phyloP scores from a whole-genome alignment of 2,888 invertebrate genomes.

The Drosophila merina region DNA sequence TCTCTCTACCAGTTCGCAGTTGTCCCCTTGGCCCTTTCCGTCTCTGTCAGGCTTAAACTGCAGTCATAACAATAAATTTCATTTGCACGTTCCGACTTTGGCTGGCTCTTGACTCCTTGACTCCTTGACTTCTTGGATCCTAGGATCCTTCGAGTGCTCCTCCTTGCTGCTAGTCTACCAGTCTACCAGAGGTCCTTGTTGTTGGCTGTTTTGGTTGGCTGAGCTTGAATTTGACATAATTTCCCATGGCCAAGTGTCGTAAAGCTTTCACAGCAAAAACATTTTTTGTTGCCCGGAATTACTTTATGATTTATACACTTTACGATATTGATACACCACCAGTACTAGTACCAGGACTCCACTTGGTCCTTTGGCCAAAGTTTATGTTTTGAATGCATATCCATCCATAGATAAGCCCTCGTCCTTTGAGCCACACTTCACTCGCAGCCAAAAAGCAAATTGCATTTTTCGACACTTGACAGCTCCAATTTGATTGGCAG shows the following conservation, averaged over 20 bases:
- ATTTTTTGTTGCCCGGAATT: slow-evolving; percentile 32
- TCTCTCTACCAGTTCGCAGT: not conserved
- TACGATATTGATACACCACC: slow-evolving; percentile 41
- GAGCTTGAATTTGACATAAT: slow-evolving; percentile 52
- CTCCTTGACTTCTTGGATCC: slow-evolving; percentile 14
- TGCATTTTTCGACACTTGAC: slow-evolving; percentile 59
- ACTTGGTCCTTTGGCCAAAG: not conserved
- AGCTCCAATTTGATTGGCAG: slow-evolving; percentile 54
- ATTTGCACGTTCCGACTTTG: slow-evolving; percentile 61
- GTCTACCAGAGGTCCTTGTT: slow-evolving; percentile 25
- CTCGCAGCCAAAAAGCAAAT: slow-evolving; percentile 28
- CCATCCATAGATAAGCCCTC: slow-evolving; percentile 28
- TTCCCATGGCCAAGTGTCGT: slow-evolving; percentile 51
- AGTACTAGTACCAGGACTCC: not conserved
- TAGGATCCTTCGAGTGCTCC: slow-evolving; percentile 6
- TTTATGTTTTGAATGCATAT: slow-evolving; percentile 6
- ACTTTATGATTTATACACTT: slow-evolving; percentile 50
- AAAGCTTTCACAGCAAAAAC: slow-evolving; percentile 41
- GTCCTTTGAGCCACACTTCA: slow-evolving; percentile 19
- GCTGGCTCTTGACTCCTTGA: slow-evolving; percentile 41
- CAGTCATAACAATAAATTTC: slow-evolving; percentile 74
- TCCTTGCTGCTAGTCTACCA: not conserved
- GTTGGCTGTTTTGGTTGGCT: slow-evolving; percentile 45
- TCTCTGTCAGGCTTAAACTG: slow-evolving; percentile 56
- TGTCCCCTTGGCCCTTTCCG: slow-evolving; percentile 16